Evolutionary conservation across 2,888 invertebrate genomes (phyloP), one percentile per base, ranked within the genome.

Genomic region (Spilosoma lubricipeda): DNA sequence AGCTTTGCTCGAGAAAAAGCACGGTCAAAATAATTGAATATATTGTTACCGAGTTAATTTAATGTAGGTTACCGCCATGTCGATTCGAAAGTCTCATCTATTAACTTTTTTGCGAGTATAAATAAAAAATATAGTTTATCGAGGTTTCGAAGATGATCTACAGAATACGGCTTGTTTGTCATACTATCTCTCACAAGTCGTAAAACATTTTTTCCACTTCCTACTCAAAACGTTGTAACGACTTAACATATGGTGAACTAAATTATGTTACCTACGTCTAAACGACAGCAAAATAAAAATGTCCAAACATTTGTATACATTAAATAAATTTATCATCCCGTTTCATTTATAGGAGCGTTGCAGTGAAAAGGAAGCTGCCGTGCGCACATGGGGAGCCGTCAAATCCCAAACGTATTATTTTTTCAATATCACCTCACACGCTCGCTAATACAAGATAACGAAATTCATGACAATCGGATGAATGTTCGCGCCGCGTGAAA

Each of bases 291-390:
- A 94, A 95, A 95, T 95, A 95, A 95, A 95, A 95, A 95, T 95
- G 95, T 95, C 95, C 94, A 95, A 95, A 95, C 94, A 95, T 95
- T 95, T 95, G 95, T 95, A 95, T 95, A 94, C 95, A 94, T 95
- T 94, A 94, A 94, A 95, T 93, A 95, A 95, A 95, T 95, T 95
- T 95, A 95, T 95, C 95, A 95, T 95, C 92, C 91, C 91, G 91
- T 93, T 93, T 92, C 93, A 91, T 94, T 92, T 91, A 90, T 91
- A 93, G 89, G 87, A 90, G 88, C 89, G 87, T 85, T 89, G 88
- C 89, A 92, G 91, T 91, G 91, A 94, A 94, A 93, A 95, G 94
- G 95, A 95, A 95, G 94, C 94, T 94, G 94, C 93, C 91, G 89
- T 74, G 92, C 90, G 88, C 95, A 95, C 93, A 93, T 95, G 95